Conservation (phyloP, 1,140 invertebrate species). For the Sogatella furcifera region DNA sequence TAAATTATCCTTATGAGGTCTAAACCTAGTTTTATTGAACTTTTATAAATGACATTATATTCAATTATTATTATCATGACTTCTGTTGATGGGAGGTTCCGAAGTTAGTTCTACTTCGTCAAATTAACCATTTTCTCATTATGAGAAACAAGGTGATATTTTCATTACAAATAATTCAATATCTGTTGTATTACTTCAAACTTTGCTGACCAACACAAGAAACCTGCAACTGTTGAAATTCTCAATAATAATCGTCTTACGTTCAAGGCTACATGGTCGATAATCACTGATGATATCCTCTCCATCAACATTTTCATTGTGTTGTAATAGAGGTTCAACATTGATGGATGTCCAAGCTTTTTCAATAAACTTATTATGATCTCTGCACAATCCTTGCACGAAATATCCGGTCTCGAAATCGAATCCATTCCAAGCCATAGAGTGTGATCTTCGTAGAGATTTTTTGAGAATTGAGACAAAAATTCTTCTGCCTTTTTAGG, state of each 20-base stretch:
- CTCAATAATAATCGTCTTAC: constrained; percentile 3
- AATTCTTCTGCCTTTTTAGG: constrained; percentile 88
- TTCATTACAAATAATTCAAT: no score
- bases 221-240: not conserved
- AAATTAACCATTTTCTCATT: no score
- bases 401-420: constrained; percentile 75
- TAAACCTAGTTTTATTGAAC: no score
- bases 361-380: constrained; percentile 72
- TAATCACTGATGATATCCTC: constrained; percentile 88
- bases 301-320: constrained; percentile 91
- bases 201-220: no score
- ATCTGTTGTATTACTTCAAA: no score
- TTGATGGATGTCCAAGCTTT: constrained; percentile 84
- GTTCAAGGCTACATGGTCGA: constrained; percentile 45
- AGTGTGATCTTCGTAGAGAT: constrained; percentile 66
- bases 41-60: no score
- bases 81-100: no score
- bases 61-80: no score
- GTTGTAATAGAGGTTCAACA: constrained; percentile 92
- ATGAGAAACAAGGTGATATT: no score
- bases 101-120: no score
- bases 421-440: constrained; percentile 73
- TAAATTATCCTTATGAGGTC: no score
- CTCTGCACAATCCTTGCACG: constrained; percentile 81
- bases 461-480: constrained; percentile 74